Conservation (phyloP, 2,113 vertebrate genomes). For the Ifrita kowaldi region DNA sequence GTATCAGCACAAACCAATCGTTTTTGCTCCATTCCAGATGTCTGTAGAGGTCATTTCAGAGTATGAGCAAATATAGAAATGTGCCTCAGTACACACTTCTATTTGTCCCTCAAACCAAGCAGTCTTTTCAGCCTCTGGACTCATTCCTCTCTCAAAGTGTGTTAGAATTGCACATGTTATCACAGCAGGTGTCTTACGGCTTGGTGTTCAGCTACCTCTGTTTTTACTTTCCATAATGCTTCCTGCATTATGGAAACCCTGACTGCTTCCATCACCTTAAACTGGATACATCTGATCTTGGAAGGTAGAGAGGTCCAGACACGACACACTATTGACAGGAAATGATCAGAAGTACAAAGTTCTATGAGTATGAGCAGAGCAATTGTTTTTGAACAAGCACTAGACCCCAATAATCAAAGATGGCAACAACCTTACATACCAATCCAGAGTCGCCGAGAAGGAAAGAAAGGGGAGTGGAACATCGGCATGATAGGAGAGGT, state of each 20-base stretch:
- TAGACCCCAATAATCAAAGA: background rate
- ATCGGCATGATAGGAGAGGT: too few species aligned
- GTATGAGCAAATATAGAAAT: background rate
- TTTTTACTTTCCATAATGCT: background rate
- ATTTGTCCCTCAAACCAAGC: background rate
- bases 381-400: background rate
- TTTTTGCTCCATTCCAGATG: background rate
- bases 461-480: background rate
- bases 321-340: background rate
- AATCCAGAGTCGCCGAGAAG: background rate
- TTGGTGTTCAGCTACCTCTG: background rate
- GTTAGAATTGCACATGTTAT: background rate
- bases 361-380: background rate
- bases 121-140: background rate
- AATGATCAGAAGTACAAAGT: background rate
- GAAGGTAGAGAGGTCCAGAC: background rate
- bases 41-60: background rate
- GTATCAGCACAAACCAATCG: background rate
- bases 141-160: background rate
- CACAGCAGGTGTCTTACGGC: background rate
- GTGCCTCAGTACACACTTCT: background rate
- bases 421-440: background rate
- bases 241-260: too few species aligned
- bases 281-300: background rate
- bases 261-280: background rate